Base-by-base conservation (phyloP, 1,140 invertebrate species). In the Dendroctonus ponderosae region DNA sequence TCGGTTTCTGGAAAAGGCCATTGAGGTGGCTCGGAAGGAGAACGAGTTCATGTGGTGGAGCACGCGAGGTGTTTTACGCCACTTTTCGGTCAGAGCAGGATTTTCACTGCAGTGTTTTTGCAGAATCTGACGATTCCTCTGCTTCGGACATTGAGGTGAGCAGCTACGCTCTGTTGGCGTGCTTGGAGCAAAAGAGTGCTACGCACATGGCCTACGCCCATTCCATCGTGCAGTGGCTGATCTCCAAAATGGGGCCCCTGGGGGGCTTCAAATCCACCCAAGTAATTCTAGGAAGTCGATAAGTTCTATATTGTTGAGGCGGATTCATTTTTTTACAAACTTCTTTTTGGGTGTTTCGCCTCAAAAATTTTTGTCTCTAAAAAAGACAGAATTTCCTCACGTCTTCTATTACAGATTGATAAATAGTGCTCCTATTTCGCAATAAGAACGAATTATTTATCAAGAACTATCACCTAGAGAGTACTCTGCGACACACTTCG, bases 251-350 rank as follows among this genome's bases (percentile, higher is more conserved):
- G 62, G 90, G 89, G 75, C 77, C 84, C 5, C 78, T 84, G 42
- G 90, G 90, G 41, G 89, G 89, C 15, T 91, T 89, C 71, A 82
- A 83, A 4, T 88, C 87, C 5, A 86, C 86, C 2, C 73, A 75
- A 56, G 75, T 76, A 59, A 58, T 8, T 26, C 15, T 39, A 56
- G 38, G 26, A 3, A 38, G 9, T 38, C 39, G n/a, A n/a, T n/a
- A n/a, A n/a, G n/a, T n/a, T n/a, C n/a, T n/a, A n/a, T n/a, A n/a
- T n/a, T n/a, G n/a, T n/a, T n/a, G n/a, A n/a, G n/a, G n/a, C n/a
- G n/a, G n/a, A n/a, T n/a, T n/a, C n/a, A n/a, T n/a, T n/a, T n/a
- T n/a, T n/a, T n/a, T n/a, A n/a, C n/a, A n/a, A n/a, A n/a, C n/a
- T n/a, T n/a, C n/a, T n/a, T n/a, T n/a, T n/a, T n/a, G n/a, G n/a